Base-by-base conservation (phyloP, 2,113 vertebrate species). In the Suricata suricatta region DNA sequence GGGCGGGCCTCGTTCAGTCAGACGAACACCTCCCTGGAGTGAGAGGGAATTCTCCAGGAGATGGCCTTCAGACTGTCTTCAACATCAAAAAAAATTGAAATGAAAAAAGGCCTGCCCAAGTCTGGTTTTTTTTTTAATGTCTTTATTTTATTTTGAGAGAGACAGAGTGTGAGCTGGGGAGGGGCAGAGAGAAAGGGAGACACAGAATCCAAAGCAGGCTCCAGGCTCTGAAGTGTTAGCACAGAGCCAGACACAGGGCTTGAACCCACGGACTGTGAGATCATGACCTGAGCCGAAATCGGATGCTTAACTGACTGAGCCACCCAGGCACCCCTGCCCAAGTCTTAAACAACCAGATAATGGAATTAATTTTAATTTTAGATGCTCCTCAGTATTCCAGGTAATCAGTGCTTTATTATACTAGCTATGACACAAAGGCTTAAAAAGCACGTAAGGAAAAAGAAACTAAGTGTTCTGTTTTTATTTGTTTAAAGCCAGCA, bases 401-500 rank as follows among this genome's bases (percentile, higher is more conserved):
- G 23, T 90, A 71, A 74, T 27, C 72, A 35, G 21, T 90, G 14
- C 47, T 76, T 97, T 93, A 63, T 35, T 69, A 7, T 33, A 33
- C 88, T 77, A 90, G 13, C 57, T 19, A 6, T 13, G 19, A 29
- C 64, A 69, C 6, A 83, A 17, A 72, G 2, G 29, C 66, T 69
- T 69, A 35, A 88, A 88, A 52, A 41, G 21, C 69, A 41, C 21
- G 41, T 38, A 6, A 19, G 9, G 27, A 83, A 91, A 96, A 87
- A 38, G 27, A 27, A 69, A 21, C 52, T 29, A 27, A 80, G 2
- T 60, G 29, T 77, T 71, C 64, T 77, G 15, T 63, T 86, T 88
- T 33, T 63, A 31, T 44, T 94, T 97, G n/a, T 95, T 82, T 87
- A 95, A 90, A 99, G 99, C 99, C 99, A 29, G 81, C 98, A 74